phyloP scores from a whole-genome alignment of 2,113 vertebrate genomes.

The Sardina pilchardus region DNA sequence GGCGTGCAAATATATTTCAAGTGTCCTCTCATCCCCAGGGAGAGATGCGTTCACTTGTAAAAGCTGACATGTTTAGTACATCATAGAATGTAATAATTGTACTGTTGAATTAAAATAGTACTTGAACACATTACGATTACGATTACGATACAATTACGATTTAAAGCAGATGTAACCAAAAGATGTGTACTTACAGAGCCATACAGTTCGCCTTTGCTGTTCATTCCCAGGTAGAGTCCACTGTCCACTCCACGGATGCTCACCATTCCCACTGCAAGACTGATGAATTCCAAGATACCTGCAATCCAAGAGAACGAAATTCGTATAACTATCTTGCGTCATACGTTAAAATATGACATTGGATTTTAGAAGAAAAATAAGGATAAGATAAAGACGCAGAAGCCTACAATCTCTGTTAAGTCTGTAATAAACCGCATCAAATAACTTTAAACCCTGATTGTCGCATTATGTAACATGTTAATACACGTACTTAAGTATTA shows the following conservation, averaged over 20 bases:
- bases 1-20: neutral
- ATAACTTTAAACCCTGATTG: neutral
- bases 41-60: too few relatives aligned
- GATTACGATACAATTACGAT: too few relatives aligned
- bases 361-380: neutral
- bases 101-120: too few relatives aligned
- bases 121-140: too few relatives aligned
- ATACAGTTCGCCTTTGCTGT: conserved; percentile 95
- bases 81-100: too few relatives aligned
- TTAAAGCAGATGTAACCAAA: too few relatives aligned
- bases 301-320: conserved; percentile 59
- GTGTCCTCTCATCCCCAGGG: too few relatives aligned
- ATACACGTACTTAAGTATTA: neutral
- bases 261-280: conserved; percentile 95
- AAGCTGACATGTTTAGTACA: too few relatives aligned
- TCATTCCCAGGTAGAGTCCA: conserved; percentile 98
- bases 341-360: too few relatives aligned
- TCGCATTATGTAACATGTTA: conserved; percentile 5
- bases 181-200: conserved; percentile 80
- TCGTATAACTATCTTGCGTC: too few relatives aligned
- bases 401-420: neutral
- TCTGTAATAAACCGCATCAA: neutral
- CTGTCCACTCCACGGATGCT: conserved; percentile 97
- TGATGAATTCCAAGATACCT: conserved; percentile 99
- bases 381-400: neutral